Conservation (phyloP, 2,113 vertebrate species). For the Cavia porcellus region DNA sequence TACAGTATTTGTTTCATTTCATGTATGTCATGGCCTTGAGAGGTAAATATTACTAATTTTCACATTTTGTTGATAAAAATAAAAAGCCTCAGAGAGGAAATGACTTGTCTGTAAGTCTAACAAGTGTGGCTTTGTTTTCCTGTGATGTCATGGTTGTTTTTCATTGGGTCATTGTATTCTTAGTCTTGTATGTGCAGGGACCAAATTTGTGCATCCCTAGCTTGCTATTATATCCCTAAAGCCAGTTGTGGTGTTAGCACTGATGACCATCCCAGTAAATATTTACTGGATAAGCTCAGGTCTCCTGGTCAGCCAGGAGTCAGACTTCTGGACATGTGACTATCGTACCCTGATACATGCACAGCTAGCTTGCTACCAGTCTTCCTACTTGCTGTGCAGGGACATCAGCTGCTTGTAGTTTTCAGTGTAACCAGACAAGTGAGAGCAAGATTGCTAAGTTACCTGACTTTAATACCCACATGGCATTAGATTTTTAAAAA, state of each 20-base stretch:
- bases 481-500: not conserved
- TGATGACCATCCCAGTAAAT: not conserved
- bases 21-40: not conserved
- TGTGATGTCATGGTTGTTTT: not conserved
- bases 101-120: not conserved
- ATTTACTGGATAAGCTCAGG: not conserved
- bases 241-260: not conserved
- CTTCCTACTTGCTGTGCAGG: not conserved
- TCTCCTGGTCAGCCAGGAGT: not conserved
- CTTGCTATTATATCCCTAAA: not conserved
- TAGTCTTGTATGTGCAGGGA: not conserved
- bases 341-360: not conserved
- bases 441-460: not conserved
- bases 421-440: not conserved
- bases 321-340: not conserved
- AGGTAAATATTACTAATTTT: slow-evolving; percentile 3
- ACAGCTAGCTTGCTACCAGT: not conserved
- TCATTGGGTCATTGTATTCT: slow-evolving; percentile 17
- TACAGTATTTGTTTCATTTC: slow-evolving; percentile 29
- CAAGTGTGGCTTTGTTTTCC: too few relatives aligned
- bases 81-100: not conserved
- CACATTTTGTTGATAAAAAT: slow-evolving; percentile 8
- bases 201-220: too few relatives aligned
- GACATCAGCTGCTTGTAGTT: not conserved
- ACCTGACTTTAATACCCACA: not conserved